Conservation (phyloP, 2,888 invertebrate genomes). For the Trachelus iudaicus region DNA sequence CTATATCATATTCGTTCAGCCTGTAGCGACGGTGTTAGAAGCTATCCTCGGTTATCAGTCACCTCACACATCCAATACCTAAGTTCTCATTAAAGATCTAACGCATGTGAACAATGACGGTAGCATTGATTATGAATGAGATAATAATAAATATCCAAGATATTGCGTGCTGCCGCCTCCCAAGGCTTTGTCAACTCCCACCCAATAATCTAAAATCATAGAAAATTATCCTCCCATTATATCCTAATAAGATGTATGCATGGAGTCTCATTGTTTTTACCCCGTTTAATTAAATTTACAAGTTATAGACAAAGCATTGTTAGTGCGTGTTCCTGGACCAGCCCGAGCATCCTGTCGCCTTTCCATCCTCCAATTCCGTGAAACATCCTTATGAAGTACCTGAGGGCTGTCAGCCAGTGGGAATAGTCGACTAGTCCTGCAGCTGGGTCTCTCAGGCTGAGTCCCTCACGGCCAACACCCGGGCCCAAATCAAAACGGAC, state of each 20-base stretch:
- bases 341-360: constrained; percentile 17
- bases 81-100: background rate
- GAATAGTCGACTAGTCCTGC: constrained; percentile 71
- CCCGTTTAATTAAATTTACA: background rate
- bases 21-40: constrained; percentile 52
- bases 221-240: background rate
- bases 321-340: constrained; percentile 25
- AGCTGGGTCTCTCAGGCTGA: constrained; percentile 69
- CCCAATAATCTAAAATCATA: background rate
- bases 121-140: background rate
- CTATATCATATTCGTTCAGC: constrained; percentile 42
- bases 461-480: constrained; percentile 68
- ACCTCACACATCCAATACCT: background rate
- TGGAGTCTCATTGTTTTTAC: background rate
- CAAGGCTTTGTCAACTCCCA: background rate
- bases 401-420: constrained; percentile 70
- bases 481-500: constrained; percentile 65
- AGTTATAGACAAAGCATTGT: constrained; percentile 27
- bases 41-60: constrained; percentile 36
- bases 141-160: background rate
- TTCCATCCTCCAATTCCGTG: constrained; percentile 54
- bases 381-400: constrained; percentile 64
- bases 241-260: background rate
- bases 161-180: constrained; percentile 6
- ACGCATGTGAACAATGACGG: background rate